Evolutionary conservation across 2,113 vertebrate species (phyloP).

Genomic region (Galeopterus variegatus): DNA sequence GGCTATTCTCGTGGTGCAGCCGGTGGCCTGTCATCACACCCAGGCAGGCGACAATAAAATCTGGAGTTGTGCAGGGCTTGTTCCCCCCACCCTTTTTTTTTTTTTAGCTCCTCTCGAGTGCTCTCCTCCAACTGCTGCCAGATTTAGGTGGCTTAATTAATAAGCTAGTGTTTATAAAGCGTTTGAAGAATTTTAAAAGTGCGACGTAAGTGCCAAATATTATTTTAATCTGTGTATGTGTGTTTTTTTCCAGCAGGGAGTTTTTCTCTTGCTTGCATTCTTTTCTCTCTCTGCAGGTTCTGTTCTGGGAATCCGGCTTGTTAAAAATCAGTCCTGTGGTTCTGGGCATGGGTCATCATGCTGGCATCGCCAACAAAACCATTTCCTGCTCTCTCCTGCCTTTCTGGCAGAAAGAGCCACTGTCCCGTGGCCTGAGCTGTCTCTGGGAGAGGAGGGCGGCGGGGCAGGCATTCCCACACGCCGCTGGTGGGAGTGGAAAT

Average conservation of each 20-base stretch:
- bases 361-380: neutral
- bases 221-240: constrained; percentile 84
- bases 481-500: neutral
- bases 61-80: constrained; percentile 54
- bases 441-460: neutral
- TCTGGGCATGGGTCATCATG: constrained; percentile 11
- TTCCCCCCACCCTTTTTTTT: neutral
- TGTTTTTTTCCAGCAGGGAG: constrained; percentile 71
- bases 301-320: constrained; percentile 67
- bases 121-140: constrained; percentile 79
- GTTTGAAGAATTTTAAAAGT: constrained; percentile 85
- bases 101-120: constrained; percentile 70
- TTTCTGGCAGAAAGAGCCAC: neutral
- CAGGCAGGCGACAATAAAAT: constrained; percentile 65
- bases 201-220: constrained; percentile 83
- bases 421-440: neutral
- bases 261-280: neutral
- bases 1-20: constrained; percentile 67
- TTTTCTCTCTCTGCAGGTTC: constrained; percentile 78
- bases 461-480: neutral
- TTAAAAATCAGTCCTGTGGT: constrained; percentile 61
- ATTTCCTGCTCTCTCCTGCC: constrained; percentile 6
- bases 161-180: constrained; percentile 85
- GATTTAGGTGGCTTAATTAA: constrained; percentile 85
- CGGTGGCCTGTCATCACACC: constrained; percentile 76